Conservation (phyloP, 2,888 invertebrate species). For the Marronus borbonicus region DNA sequence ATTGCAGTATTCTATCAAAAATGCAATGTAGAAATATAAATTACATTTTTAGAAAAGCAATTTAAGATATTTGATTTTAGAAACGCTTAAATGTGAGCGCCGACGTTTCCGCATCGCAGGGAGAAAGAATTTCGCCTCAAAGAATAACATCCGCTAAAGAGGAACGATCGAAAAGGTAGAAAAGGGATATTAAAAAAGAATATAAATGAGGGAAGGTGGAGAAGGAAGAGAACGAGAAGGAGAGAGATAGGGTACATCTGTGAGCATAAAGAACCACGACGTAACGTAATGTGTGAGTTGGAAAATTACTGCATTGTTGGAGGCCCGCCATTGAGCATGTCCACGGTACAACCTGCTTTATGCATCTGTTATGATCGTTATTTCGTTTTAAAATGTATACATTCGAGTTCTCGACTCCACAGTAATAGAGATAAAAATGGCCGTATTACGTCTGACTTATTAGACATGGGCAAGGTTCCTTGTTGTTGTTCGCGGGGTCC, state of each 20-base stretch:
- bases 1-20: neutral
- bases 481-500: constrained; percentile 27
- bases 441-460: constrained; percentile 45
- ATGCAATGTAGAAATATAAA: constrained; percentile 13
- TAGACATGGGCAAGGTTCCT: constrained; percentile 35
- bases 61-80: constrained; percentile 13
- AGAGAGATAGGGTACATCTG: neutral
- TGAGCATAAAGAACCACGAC: constrained; percentile 36
- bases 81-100: constrained; percentile 13
- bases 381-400: constrained; percentile 59
- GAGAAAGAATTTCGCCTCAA: constrained; percentile 20
- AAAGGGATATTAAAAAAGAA: constrained; percentile 28
- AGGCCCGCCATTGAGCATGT: constrained; percentile 60
- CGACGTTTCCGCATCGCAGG: neutral
- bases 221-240: neutral
- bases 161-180: constrained; percentile 23
- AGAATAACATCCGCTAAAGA: constrained; percentile 25
- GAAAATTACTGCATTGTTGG: constrained; percentile 52
- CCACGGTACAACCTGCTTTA: constrained; percentile 59
- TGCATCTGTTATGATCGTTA: constrained; percentile 61
- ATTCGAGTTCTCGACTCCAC: constrained; percentile 55
- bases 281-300: constrained; percentile 36
- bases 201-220: constrained; percentile 30
- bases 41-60: constrained; percentile 6
- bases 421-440: constrained; percentile 56